These are phyloP conservation scores for Philaenus spumarius DNA, from an alignment of 1,140 invertebrate genomes.

Conservation along the genomic window DNA sequence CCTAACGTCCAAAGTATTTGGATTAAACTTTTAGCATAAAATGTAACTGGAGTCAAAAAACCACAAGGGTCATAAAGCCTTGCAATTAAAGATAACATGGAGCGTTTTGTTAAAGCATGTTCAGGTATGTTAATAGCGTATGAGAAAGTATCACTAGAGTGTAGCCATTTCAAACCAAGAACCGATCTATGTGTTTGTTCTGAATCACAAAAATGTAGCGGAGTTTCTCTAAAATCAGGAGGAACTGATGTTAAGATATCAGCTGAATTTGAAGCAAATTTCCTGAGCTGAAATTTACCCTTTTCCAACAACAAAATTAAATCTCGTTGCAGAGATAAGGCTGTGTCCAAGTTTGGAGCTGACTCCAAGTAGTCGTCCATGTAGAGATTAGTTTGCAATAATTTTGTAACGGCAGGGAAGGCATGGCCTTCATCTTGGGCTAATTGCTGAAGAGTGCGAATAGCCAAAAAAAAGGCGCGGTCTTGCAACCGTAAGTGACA, in stretches of 20 bases:
- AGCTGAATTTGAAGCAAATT: background rate
- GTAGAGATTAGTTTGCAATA: background rate
- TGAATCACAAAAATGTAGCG: background rate
- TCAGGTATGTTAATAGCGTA: background rate
- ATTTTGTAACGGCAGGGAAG: too few relatives aligned
- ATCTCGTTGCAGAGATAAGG: background rate
- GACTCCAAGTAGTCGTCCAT: background rate
- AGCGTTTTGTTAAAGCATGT: too few relatives aligned
- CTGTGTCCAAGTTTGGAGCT: background rate
- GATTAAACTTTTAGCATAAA: background rate
- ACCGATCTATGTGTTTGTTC: background rate
- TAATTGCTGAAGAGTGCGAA: background rate
- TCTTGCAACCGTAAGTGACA: background rate
- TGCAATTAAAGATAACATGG: background rate
- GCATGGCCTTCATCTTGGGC: background rate
- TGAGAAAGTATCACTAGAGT: background rate
- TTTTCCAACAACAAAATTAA: background rate
- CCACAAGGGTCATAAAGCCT: background rate
- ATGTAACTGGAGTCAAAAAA: background rate
- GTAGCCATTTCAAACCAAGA: background rate
- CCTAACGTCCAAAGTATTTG: background rate
- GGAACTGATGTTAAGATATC: background rate
- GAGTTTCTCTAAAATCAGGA: background rate
- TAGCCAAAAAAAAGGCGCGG: background rate
- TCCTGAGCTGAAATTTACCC: background rate